Evolutionary conservation across 2,797 vertebrate genomes (phyloP), one percentile per base, ranked within the genome.

Genomic region (Coilia nasus): DNA sequence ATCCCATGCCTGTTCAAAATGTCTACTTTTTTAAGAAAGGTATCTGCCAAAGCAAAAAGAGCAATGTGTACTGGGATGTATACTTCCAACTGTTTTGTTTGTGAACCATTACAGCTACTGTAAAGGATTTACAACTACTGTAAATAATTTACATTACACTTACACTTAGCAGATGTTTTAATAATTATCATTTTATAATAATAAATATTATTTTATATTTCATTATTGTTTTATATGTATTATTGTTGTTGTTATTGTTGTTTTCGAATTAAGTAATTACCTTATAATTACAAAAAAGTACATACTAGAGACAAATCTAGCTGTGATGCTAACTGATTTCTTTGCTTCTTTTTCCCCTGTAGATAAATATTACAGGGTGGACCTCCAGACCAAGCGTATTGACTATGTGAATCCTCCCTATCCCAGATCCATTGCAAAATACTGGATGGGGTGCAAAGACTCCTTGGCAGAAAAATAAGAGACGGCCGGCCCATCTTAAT

Each of bases 291-390:
- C 9, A 64, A 7, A 25, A 64, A 2, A 64, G 1, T 23, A 25
- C n/a, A 23, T 23, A 60, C n/a, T 60, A 21, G 12, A 64, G n/a
- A 11, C 60, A 14, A 71, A 71, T 11, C 2, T 12, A 71, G 28
- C 12, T 14, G 11, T 71, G 3, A 31, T 71, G 17, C 28, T 75
- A 21, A 17, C 28, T 35, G 4, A 19, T 75, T 5, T 41, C 9
- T 10, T 15, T 83, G 41, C 62, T 86, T 83, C 14, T 19, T 85
- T 82, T 85, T 3, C 57, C 0, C 85, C 15, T 87, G 87, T 94
- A 99, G 98, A 98, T 94, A 95, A 97, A 87, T 99, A 99, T 92
- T 99, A 97, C 93, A 96, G 97, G 11, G 95, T 96, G 87, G 96
- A 97, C 92, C 95, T 99, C 85, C 93, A 92, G 88, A 97, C 93